Percentiles rank a stretch among this genome's conserved stretches.
Conservation (phyloP, 2,888 invertebrate species). For the Pyrocoelia pectoralis region DNA sequence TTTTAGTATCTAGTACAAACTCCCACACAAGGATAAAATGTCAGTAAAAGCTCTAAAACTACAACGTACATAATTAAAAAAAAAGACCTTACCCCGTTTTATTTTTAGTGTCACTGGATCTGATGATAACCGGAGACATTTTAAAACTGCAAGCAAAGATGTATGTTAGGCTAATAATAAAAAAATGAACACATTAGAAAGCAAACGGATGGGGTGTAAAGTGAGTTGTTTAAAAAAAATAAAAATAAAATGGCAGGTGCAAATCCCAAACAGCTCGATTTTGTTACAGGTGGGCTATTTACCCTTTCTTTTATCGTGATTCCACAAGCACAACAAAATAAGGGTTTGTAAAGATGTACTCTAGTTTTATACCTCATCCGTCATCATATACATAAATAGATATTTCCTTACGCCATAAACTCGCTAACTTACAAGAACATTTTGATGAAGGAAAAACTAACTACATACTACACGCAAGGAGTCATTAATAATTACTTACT, state of each 20-base stretch:
- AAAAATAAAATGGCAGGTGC: neutral
- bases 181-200: neutral
- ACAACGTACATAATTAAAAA: neutral
- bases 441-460: too few species aligned
- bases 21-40: neutral
- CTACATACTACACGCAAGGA: too few species aligned
- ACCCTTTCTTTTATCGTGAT: neutral
- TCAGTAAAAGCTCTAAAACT: too few species aligned
- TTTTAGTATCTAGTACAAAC: neutral
- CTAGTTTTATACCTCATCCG: conserved; percentile 1
- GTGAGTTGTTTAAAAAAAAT: neutral
- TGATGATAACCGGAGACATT: conserved; percentile 90
- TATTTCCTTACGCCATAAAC: too few species aligned
- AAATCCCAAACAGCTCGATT: neutral
- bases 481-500: too few species aligned
- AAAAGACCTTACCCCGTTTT: conserved; percentile 79
- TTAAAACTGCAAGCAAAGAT: conserved; percentile 74
- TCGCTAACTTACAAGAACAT: too few species aligned
- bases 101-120: conserved; percentile 91
- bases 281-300: neutral
- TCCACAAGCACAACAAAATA: neutral
- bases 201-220: neutral
- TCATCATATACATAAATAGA: neutral
- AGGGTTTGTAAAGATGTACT: neutral
- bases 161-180: conserved; percentile 33